A percentile compares a stretch with the other conserved stretches of the same genome.
Conservation (phyloP, 1,140 invertebrate species). For the Drosophila neocordata region DNA sequence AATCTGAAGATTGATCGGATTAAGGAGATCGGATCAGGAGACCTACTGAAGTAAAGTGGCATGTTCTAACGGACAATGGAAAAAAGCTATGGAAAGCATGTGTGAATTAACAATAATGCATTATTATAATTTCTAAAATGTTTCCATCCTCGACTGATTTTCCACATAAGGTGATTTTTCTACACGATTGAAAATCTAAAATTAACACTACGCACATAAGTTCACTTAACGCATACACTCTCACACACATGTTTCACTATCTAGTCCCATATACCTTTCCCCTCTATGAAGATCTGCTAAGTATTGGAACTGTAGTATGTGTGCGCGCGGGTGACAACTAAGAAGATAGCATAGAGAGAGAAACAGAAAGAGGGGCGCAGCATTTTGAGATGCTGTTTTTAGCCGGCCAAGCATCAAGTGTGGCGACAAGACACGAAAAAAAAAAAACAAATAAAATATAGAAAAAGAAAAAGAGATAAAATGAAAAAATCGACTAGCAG, state of each 20-base stretch:
- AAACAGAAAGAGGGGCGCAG: constrained; percentile 18
- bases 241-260: background rate
- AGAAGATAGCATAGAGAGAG: constrained; percentile 13
- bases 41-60: too few relatives aligned
- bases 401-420: constrained; percentile 38
- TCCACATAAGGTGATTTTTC: constrained; percentile 10
- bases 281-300: background rate
- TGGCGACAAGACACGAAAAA: constrained; percentile 55
- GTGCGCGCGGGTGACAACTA: constrained; percentile 59
- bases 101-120: background rate
- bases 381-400: constrained; percentile 46
- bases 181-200: background rate
- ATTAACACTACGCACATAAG: background rate
- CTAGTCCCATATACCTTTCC: background rate
- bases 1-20: too few relatives aligned
- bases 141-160: constrained; percentile 7
- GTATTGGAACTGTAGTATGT: constrained; percentile 17
- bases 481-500: constrained; percentile 55
- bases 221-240: too few relatives aligned
- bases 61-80: too few relatives aligned
- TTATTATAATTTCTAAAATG: too few relatives aligned
- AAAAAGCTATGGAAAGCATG: too few relatives aligned
- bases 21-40: too few relatives aligned
- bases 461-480: background rate
- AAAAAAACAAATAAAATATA: background rate